A percentile compares a stretch with the other conserved stretches of the same genome.
Conservation (phyloP, 2,888 invertebrate species). For the Auanema freiburgensis region DNA sequence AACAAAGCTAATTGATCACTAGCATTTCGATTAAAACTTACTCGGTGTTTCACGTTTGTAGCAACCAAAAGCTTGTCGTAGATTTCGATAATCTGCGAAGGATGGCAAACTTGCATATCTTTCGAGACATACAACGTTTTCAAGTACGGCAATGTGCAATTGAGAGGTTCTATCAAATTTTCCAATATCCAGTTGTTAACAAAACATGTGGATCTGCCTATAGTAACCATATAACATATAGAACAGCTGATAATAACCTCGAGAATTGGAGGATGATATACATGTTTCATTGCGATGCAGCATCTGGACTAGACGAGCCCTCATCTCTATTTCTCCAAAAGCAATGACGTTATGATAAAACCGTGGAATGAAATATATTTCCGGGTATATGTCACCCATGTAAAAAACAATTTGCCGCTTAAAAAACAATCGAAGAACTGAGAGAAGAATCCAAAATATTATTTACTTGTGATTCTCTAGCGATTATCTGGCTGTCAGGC, state of each 20-base stretch:
- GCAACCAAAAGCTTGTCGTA: conserved; percentile 1
- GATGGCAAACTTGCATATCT: conserved; percentile 4
- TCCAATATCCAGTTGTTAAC: conserved; percentile 16
- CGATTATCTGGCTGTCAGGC: too few relatives aligned
- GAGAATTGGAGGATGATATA: neutral
- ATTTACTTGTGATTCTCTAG: too few relatives aligned
- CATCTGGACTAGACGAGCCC: conserved; percentile 13
- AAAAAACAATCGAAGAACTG: neutral
- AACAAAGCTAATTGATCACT: too few relatives aligned
- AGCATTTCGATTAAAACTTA: too few relatives aligned
- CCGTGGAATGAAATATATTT: conserved; percentile 20
- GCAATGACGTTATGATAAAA: conserved; percentile 11
- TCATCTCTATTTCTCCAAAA: conserved; percentile 11
- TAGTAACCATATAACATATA: neutral
- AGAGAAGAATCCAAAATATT: too few relatives aligned
- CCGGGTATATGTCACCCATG: conserved; percentile 17
- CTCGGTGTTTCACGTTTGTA: neutral
- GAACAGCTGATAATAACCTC: neutral
- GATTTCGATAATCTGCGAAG: conserved; percentile 6
- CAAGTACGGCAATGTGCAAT: conserved; percentile 15
- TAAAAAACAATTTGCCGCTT: conserved; percentile 20
- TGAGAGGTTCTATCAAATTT: conserved; percentile 12
- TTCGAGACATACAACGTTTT: conserved; percentile 3
- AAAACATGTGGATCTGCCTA: conserved; percentile 20
- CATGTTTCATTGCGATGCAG: conserved; percentile 10